A percentile compares a stretch with the other conserved stretches of the same genome.
Conservation (phyloP, 2,797 vertebrate genomes). For the Lemur catta region DNA sequence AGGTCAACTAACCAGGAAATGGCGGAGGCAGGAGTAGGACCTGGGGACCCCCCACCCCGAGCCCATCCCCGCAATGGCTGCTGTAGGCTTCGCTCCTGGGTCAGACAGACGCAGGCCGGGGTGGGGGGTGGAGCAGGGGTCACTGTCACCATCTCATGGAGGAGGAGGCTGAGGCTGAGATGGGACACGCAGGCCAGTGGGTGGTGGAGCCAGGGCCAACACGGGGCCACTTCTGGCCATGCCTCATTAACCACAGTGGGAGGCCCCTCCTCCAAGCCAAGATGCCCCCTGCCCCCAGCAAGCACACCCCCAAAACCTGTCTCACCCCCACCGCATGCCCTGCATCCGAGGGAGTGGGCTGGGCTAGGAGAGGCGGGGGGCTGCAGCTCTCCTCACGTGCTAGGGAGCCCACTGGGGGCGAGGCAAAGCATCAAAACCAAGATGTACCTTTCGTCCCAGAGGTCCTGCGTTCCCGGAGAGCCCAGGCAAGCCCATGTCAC, state of each 20-base stretch:
- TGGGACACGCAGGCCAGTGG: neutral
- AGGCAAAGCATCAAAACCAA: neutral
- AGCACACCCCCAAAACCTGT: neutral
- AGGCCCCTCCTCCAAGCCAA: neutral
- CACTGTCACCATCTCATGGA: neutral
- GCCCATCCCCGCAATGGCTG: neutral
- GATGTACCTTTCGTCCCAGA: constrained; percentile 92
- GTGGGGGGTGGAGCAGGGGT: fast-evolving
- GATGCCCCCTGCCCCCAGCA: too few relatives aligned
- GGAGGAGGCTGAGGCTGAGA: neutral
- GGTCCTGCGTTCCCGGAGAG: constrained; percentile 90
- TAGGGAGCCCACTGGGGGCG: neutral
- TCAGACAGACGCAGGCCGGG: neutral
- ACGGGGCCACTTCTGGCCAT: neutral
- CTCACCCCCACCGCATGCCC: too few relatives aligned
- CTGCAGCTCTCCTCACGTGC: neutral
- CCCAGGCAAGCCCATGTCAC: constrained; percentile 91
- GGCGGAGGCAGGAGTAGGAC: fast-evolving
- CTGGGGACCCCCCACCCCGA: neutral
- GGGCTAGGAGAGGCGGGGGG: neutral
- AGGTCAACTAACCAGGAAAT: neutral
- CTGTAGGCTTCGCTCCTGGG: neutral
- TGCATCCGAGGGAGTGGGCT: neutral
- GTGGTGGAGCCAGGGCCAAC: neutral
- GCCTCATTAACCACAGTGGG: neutral